phyloP scores from a whole-genome alignment of 2,113 vertebrate species.

The Vidua chalybeata region DNA sequence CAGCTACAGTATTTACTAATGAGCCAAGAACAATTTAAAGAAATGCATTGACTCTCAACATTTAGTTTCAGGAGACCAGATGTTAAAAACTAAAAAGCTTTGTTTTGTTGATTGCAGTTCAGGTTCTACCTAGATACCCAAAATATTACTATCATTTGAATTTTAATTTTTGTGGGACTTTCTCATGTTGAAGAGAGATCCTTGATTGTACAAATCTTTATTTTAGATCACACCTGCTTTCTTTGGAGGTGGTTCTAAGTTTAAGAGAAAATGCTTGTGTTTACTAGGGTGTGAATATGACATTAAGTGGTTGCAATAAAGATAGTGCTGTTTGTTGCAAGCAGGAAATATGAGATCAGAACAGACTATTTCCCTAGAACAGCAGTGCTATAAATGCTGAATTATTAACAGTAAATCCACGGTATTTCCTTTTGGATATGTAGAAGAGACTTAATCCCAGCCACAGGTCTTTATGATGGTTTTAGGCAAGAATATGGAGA shows the following conservation, averaged over 20 bases:
- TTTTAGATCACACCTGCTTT: background rate
- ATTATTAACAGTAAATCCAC: background rate
- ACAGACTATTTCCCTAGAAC: background rate
- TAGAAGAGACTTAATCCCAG: background rate
- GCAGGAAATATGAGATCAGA: background rate
- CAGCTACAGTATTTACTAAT: background rate
- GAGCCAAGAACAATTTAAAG: background rate
- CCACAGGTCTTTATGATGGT: background rate
- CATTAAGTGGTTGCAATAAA: background rate
- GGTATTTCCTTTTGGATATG: background rate
- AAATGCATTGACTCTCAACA: background rate
- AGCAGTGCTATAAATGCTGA: background rate
- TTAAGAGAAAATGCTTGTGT: background rate
- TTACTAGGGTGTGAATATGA: background rate
- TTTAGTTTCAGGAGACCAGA: background rate
- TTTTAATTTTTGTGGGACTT: background rate
- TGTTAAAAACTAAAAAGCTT: background rate
- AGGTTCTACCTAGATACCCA: background rate
- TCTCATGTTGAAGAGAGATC: background rate
- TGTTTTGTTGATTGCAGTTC: background rate
- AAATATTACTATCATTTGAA: background rate
- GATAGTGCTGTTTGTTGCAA: background rate
- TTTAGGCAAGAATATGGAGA: background rate
- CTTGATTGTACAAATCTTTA: background rate
- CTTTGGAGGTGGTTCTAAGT: background rate